These are phyloP conservation scores for Sphaerophoria taeniata DNA, from an alignment of 2,888 invertebrate genomes.

Conservation along the genomic window DNA sequence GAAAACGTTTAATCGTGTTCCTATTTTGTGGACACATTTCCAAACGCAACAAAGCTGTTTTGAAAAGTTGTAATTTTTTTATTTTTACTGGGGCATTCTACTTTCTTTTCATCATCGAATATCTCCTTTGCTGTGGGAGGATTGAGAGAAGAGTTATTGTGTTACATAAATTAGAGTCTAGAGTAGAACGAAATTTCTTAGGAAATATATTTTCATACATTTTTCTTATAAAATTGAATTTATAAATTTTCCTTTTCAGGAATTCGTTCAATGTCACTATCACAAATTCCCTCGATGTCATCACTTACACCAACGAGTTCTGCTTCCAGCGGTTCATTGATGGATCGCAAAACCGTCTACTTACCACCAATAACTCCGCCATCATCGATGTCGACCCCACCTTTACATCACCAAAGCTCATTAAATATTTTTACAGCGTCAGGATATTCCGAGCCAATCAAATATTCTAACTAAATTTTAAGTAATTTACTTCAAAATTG, in stretches of 20 bases:
- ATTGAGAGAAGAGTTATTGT: too few relatives aligned
- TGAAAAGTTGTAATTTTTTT: too few relatives aligned
- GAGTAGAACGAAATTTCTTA: background rate
- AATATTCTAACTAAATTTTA: conserved; percentile 62
- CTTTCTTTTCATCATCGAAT: too few relatives aligned
- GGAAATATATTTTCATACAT: background rate
- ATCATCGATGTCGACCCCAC: conserved; percentile 77
- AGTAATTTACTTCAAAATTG: background rate
- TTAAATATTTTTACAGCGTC: conserved; percentile 57
- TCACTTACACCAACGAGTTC: conserved; percentile 73
- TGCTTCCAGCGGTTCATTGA: conserved; percentile 76
- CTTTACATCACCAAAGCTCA: conserved; percentile 75
- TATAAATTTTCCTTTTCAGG: conserved; percentile 75
- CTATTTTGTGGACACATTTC: too few relatives aligned
- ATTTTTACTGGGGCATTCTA: too few relatives aligned
- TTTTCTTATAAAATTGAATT: background rate
- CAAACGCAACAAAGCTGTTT: too few relatives aligned
- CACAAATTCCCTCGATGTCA: conserved; percentile 77
- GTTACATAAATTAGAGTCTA: too few relatives aligned
- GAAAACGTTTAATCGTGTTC: too few relatives aligned
- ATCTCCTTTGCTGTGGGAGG: too few relatives aligned
- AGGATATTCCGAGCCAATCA: conserved; percentile 67
- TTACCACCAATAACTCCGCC: conserved; percentile 80
- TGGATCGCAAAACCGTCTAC: conserved; percentile 81
- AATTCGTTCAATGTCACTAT: conserved; percentile 80